Percentiles rank a stretch among this genome's conserved stretches.
Evolutionary conservation across 2,113 vertebrate species (phyloP).

Genomic region (Scophthalmus maximus): DNA sequence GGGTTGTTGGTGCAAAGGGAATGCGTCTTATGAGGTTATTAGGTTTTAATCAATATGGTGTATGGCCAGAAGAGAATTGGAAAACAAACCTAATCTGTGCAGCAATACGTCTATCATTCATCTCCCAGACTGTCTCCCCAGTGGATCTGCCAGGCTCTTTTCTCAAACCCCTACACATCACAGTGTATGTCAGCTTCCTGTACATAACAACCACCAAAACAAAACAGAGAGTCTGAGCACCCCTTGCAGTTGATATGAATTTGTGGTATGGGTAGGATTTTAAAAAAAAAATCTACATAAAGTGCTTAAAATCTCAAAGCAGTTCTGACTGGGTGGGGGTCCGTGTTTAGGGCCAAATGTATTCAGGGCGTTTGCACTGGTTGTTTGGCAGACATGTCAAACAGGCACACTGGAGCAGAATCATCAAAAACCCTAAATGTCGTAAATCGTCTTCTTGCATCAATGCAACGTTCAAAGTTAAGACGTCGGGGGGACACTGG

Average conservation of each 20-base stretch:
- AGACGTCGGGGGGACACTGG: no score
- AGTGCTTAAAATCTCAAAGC: background rate
- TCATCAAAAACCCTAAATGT: background rate
- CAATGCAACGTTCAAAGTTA: background rate
- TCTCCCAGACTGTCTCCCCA: conserved; percentile 63
- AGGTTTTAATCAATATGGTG: conserved; percentile 85
- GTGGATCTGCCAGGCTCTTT: conserved; percentile 56
- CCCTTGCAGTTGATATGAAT: background rate
- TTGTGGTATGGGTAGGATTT: background rate
- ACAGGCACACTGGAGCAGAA: background rate
- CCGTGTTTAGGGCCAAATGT: background rate
- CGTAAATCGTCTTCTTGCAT: background rate
- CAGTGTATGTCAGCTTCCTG: conserved; percentile 18
- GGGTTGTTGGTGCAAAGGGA: conserved; percentile 50
- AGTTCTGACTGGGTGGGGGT: background rate
- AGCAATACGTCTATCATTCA: conserved; percentile 77
- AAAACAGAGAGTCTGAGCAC: conserved; percentile 23
- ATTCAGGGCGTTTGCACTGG: background rate
- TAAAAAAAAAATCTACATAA: background rate
- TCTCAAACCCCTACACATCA: conserved; percentile 56
- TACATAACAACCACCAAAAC: conserved; percentile 32
- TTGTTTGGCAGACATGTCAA: background rate
- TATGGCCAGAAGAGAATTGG: conserved; percentile 79
- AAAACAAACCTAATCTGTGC: conserved; percentile 83
- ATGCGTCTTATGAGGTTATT: conserved; percentile 80